Evolutionary conservation across 2,113 vertebrate genomes (phyloP).

Genomic region (Hyla sarda): DNA sequence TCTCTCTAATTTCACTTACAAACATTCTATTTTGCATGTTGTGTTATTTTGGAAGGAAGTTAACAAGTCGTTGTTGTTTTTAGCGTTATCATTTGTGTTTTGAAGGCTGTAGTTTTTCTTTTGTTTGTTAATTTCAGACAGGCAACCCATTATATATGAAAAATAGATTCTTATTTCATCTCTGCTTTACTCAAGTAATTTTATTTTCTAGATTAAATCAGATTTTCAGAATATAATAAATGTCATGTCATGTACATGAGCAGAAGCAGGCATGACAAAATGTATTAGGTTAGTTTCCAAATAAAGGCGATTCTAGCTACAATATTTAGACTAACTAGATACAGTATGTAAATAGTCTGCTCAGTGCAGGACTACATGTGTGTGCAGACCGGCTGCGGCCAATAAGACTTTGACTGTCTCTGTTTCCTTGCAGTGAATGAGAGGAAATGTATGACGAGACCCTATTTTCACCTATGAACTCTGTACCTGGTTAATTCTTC

Average conservation of each 20-base stretch:
- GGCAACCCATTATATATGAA: neutral
- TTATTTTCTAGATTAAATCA: conserved; percentile 19
- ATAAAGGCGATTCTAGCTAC: neutral
- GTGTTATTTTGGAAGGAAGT: conserved; percentile 14
- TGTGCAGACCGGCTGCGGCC: neutral
- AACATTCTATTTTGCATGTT: conserved; percentile 29
- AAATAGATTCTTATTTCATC: conserved; percentile 9
- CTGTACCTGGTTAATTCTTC: neutral
- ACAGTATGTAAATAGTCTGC: conserved; percentile 1
- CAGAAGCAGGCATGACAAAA: conserved; percentile 20
- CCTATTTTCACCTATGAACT: neutral
- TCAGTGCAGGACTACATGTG: neutral
- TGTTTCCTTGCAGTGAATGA: neutral
- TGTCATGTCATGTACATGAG: conserved; percentile 21
- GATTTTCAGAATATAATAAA: conserved; percentile 19
- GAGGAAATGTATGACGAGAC: neutral
- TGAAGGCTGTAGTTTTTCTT: neutral
- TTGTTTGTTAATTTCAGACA: too few species aligned
- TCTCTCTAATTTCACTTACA: conserved; percentile 34
- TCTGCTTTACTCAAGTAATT: conserved; percentile 3
- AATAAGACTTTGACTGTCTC: neutral
- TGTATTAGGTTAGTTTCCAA: conserved; percentile 6
- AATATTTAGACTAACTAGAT: conserved; percentile 17
- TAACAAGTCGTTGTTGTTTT: conserved; percentile 1
- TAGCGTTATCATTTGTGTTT: neutral